These are phyloP conservation scores for Psephotus haematonotus DNA, from an alignment of 2,113 vertebrate genomes.

Conservation along the genomic window DNA sequence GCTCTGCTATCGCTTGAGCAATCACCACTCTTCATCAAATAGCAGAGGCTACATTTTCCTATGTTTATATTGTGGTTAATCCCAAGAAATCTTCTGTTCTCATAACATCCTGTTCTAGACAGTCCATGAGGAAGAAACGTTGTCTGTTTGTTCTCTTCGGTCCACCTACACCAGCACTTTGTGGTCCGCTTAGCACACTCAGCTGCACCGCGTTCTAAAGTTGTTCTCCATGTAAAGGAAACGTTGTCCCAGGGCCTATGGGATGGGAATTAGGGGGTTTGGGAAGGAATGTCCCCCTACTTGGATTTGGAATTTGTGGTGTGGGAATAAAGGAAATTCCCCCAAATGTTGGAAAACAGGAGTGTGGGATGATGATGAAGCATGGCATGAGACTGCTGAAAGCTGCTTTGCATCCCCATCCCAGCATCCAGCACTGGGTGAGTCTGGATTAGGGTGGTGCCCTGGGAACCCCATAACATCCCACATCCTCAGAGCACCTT, in stretches of 20 bases:
- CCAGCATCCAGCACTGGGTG: background rate
- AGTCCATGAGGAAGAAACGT: no score
- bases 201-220: no score
- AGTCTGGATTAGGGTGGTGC: accelerated
- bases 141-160: no score
- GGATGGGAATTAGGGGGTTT: background rate
- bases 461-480: background rate
- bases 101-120: no score
- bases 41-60: no score
- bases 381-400: background rate
- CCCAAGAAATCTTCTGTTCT: no score
- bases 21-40: no score
- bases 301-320: background rate
- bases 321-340: background rate
- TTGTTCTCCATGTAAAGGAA: background rate
- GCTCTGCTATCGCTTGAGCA: no score
- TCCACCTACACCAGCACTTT: no score
- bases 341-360: accelerated
- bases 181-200: no score
- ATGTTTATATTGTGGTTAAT: no score
- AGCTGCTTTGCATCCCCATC: background rate
- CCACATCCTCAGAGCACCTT: background rate
- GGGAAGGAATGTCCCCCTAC: accelerated
- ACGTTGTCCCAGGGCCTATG: accelerated
- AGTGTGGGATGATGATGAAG: background rate